Conservation (phyloP, 2,797 vertebrate species). For the Chromobotia macracanthus region DNA sequence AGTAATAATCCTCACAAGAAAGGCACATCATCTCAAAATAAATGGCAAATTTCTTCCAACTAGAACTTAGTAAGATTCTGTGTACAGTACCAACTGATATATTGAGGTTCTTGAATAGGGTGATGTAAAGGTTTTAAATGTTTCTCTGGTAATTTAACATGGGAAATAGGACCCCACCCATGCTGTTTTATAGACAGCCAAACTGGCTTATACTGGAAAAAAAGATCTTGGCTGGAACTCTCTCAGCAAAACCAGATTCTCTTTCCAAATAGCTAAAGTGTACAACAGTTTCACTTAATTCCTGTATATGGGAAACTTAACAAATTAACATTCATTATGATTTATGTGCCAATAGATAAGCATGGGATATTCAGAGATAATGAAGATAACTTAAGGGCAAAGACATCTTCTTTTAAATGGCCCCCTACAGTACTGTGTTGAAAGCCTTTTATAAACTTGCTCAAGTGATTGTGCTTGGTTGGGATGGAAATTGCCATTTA, state of each 20-base stretch:
- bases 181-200: constrained; percentile 48
- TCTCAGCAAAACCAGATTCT: constrained; percentile 27
- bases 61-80: constrained; percentile 1
- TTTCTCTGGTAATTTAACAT: constrained; percentile 47
- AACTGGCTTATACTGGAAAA: constrained; percentile 49
- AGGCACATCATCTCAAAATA: constrained; percentile 10
- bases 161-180: constrained; percentile 35
- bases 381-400: not conserved
- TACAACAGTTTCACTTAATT: constrained; percentile 5
- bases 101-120: not conserved
- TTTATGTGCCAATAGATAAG: not conserved
- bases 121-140: constrained; percentile 11
- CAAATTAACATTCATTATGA: constrained; percentile 8
- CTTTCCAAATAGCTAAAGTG: constrained; percentile 6
- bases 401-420: not conserved
- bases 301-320: not conserved
- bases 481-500: not conserved
- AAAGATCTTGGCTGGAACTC: constrained; percentile 31
- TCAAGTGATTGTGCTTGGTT: not conserved
- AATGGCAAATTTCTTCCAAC: not conserved
- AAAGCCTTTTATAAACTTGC: not conserved
- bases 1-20: not conserved
- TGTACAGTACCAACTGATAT: too few species aligned
- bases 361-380: not conserved
- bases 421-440: not conserved